Evolutionary conservation across 2,888 invertebrate genomes (phyloP), one percentile per base, ranked within the genome.

Genomic region (Rutpela maculata): DNA sequence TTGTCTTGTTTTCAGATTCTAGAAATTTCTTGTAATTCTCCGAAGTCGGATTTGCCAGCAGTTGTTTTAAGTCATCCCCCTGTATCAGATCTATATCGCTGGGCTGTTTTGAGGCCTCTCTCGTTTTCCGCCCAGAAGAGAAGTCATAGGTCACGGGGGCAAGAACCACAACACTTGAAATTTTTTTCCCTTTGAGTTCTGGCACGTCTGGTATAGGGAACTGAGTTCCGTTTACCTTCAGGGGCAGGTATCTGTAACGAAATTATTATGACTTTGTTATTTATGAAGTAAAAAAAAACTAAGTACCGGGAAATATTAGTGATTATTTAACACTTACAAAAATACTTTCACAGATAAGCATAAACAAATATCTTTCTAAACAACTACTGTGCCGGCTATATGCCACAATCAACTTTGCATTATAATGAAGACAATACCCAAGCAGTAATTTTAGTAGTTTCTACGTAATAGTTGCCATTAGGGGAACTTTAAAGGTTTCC

Each of bases 111-210:
- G 92, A 89, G 7, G 75, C 92, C 90, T 82, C 93, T 89, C 94
- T 90, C 85, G 93, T 92, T 73, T 90, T 90, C 84, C 93, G 91
- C 62, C 89, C 90, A 78, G 84, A 89, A 35, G 88, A 85, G 83
- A 91, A 92, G 86, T 93, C 93, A 76, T 95, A 95, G 88, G 95
- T 94, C 1, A 96, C 95, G 0, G 96, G 96, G 3, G 96, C 96
- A 79, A 97, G 88, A 0, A 96, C 96, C 0, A 97, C 96, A 1
- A 97, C 96, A 86, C 96, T 96, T 11, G 95, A 93, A n/a, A 97
- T 93, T 87, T 92, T 94, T 86, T 94, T 94, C 66, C 95, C 95
- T 85, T 92, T 92, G 26, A 97, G 89, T 86, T 94, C 93, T n/a
- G 93, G 93, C 26, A 93, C 94, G 86, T 96, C 95, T 4, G 96